Evolutionary conservation across 1,140 invertebrate species (phyloP).

Genomic region (Hylaeus volcanicus): DNA sequence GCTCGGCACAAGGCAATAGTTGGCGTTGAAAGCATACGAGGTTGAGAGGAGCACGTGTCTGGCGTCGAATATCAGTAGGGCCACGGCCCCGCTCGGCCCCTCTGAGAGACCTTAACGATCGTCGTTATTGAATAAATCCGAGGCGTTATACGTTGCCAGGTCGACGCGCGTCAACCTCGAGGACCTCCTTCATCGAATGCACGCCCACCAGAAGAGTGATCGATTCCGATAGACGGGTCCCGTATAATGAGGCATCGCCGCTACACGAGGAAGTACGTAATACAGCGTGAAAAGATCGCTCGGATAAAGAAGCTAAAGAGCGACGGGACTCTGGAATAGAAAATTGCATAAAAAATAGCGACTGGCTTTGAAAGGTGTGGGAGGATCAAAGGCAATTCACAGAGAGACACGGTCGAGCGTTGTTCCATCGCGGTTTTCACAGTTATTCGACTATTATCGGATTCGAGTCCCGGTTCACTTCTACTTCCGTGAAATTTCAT

Average conservation of each 20-base stretch:
- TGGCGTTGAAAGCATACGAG: constrained; percentile 59
- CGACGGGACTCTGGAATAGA: too few relatives aligned
- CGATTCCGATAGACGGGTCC: constrained; percentile 73
- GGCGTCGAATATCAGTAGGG: constrained; percentile 76
- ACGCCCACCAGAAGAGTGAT: constrained; percentile 76
- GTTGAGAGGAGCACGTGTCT: constrained; percentile 75
- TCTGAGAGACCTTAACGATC: constrained; percentile 72
- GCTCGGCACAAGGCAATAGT: constrained; percentile 42
- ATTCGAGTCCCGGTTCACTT: too few relatives aligned
- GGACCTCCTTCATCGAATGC: constrained; percentile 72
- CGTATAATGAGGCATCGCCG: constrained; percentile 67
- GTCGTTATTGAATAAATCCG: constrained; percentile 78
- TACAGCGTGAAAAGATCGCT: constrained; percentile 43
- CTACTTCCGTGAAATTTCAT: too few relatives aligned
- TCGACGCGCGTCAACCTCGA: constrained; percentile 71
- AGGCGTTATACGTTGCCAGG: constrained; percentile 61
- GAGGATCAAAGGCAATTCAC: too few relatives aligned
- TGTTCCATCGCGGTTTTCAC: too few relatives aligned
- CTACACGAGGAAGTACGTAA: constrained; percentile 45
- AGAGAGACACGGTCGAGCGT: too few relatives aligned
- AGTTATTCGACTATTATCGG: too few relatives aligned
- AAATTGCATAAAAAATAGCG: too few relatives aligned
- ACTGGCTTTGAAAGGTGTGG: too few relatives aligned
- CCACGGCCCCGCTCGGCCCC: constrained; percentile 49
- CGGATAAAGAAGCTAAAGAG: constrained; percentile 5